Evolutionary conservation across 2,113 vertebrate species (phyloP).

Genomic region (Xiphorhynchus elegans): DNA sequence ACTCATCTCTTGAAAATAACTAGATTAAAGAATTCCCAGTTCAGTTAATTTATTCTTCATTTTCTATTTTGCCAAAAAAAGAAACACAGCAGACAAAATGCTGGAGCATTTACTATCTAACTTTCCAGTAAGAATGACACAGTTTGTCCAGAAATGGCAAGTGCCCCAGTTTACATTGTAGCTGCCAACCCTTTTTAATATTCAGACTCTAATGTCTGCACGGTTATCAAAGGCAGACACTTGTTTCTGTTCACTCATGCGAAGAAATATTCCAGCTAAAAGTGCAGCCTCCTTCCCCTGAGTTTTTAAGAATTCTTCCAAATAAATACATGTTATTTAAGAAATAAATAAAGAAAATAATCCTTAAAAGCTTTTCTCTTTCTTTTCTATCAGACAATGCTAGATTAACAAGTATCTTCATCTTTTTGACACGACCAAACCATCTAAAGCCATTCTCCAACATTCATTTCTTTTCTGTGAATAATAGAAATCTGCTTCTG

Average conservation of each 20-base stretch:
- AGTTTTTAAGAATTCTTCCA: constrained; percentile 12
- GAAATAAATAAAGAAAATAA: neutral
- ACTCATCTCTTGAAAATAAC: constrained; percentile 13
- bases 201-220: constrained; percentile 28
- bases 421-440: neutral
- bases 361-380: neutral
- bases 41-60: neutral
- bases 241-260: constrained; percentile 53
- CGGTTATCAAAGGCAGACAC: constrained; percentile 44
- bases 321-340: neutral
- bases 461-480: neutral
- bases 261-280: constrained; percentile 8
- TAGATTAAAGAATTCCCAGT: constrained; percentile 13
- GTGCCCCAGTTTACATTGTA: constrained; percentile 5
- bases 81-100: neutral
- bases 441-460: neutral
- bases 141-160: constrained; percentile 37
- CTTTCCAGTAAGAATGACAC: constrained; percentile 36
- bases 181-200: constrained; percentile 60
- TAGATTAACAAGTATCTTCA: neutral
- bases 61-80: neutral
- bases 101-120: constrained; percentile 6
- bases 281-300: neutral
- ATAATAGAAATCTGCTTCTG: neutral
- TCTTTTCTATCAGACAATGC: neutral